These are phyloP conservation scores for Gallinago paraguaiae DNA, from an alignment of 2,113 vertebrate species.

Conservation along the genomic window DNA sequence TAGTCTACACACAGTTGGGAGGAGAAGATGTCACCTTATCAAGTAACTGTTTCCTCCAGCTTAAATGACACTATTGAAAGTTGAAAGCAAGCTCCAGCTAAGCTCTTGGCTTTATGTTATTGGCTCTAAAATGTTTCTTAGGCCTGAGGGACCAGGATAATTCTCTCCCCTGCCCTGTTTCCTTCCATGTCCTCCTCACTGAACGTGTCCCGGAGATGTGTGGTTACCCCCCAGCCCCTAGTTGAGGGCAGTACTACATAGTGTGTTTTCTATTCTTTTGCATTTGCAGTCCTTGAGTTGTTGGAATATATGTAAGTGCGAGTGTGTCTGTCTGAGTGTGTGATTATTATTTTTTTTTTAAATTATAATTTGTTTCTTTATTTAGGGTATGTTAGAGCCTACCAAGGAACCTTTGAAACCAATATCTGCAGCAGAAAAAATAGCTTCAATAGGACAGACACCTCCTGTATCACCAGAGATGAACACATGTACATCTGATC, in stretches of 20 bases:
- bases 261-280: not conserved
- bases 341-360: not conserved
- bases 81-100: not conserved
- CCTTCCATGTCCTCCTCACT: not conserved
- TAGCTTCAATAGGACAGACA: constrained; percentile 89
- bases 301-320: not conserved
- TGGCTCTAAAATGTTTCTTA: not conserved
- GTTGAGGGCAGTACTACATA: not conserved
- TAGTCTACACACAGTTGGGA: not conserved
- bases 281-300: not conserved
- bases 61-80: not conserved
- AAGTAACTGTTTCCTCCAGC: not conserved
- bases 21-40: not conserved
- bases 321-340: not conserved
- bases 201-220: not conserved
- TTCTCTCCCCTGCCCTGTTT: not conserved
- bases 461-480: constrained; percentile 79
- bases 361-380: not conserved
- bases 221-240: not conserved
- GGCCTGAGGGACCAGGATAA: not conserved
- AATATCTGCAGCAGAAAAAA: constrained; percentile 83
- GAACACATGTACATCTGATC: constrained; percentile 80
- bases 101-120: not conserved
- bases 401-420: constrained; percentile 91
- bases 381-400: constrained; percentile 91